Evolutionary conservation across 2,113 vertebrate species (phyloP).

Genomic region (Cyanoramphus novaezelandiae): DNA sequence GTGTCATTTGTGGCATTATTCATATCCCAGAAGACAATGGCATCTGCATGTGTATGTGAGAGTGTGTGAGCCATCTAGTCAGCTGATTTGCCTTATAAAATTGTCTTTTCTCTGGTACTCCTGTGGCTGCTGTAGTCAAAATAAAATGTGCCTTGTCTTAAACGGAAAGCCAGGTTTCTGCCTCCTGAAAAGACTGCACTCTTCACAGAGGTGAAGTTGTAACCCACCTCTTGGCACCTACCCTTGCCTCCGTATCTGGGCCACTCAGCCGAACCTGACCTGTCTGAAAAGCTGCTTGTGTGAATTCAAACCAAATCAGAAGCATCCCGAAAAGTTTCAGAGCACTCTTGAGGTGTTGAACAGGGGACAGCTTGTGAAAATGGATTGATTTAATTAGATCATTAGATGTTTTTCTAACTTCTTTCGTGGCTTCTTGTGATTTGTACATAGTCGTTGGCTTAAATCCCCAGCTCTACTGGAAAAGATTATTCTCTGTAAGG

Average conservation of each 20-base stretch:
- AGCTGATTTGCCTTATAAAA: background rate
- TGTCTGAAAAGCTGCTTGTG: background rate
- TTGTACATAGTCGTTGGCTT: background rate
- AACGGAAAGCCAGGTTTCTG: background rate
- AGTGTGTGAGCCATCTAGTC: background rate
- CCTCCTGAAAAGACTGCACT: background rate
- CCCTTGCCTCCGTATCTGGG: background rate
- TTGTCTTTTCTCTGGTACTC: background rate
- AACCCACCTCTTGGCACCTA: background rate
- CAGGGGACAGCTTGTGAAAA: background rate
- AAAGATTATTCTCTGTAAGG: background rate
- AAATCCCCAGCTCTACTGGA: background rate
- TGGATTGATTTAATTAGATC: background rate
- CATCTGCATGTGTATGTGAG: background rate
- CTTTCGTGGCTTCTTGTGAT: constrained; percentile 2
- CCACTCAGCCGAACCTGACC: background rate
- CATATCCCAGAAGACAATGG: background rate
- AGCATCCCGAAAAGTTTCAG: background rate
- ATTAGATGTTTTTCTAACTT: background rate
- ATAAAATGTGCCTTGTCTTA: background rate
- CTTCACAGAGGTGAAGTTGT: background rate
- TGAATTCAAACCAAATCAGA: background rate
- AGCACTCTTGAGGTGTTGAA: background rate
- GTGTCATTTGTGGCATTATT: constrained; percentile 1
- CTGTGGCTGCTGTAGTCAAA: background rate